phyloP scores from a whole-genome alignment of 2,888 invertebrate genomes.

The Thymelicus sylvestris region DNA sequence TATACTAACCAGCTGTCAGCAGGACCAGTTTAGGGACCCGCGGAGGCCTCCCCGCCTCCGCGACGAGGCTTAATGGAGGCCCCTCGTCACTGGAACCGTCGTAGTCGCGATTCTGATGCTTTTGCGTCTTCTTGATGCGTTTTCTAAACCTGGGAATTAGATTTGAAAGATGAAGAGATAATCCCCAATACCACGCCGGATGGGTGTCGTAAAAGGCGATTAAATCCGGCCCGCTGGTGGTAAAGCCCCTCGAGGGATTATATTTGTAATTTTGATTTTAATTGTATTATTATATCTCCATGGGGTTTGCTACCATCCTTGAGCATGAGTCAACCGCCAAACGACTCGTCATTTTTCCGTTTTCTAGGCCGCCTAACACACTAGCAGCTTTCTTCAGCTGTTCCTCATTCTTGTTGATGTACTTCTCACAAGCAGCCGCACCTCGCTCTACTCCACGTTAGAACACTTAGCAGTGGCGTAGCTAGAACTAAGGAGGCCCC shows the following conservation, averaged over 20 bases:
- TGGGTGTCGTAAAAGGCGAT: no score
- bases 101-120: constrained; percentile 55
- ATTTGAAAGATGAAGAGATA: neutral
- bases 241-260: no score
- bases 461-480: no score
- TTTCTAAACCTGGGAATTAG: constrained; percentile 64
- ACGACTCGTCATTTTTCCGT: constrained; percentile 14
- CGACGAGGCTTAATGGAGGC: constrained; percentile 64
- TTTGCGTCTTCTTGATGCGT: constrained; percentile 71
- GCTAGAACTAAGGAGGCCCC: no score
- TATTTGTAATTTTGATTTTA: no score
- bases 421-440: constrained; percentile 57
- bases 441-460: constrained; percentile 52
- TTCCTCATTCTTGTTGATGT: constrained; percentile 74
- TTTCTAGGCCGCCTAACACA: constrained; percentile 49
- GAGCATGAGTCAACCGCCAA: no score
- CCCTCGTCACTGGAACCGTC: constrained; percentile 77
- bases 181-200: no score
- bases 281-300: no score
- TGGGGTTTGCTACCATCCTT: no score
- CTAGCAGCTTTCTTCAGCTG: constrained; percentile 53
- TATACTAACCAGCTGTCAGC: constrained; percentile 61
- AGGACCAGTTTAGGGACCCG: constrained; percentile 68
- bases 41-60: constrained; percentile 61
- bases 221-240: no score